A percentile compares a stretch with the other conserved stretches of the same genome.
Conservation (phyloP, 2,888 invertebrate species). For the Drosophila mercatorum region DNA sequence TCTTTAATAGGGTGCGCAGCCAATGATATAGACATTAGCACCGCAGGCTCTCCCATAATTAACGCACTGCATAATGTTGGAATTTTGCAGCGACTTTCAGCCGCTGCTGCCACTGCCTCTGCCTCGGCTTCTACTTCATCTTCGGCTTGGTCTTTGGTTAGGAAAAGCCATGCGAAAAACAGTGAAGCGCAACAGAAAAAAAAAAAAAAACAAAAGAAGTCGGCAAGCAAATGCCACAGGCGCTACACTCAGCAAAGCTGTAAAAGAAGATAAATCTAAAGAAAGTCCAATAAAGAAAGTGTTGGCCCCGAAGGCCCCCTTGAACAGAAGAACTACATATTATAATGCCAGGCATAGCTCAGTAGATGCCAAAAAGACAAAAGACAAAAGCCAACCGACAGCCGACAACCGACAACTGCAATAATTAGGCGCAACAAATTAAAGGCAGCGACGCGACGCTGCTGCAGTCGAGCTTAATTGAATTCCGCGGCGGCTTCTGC, state of each 20-base stretch:
- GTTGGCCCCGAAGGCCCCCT: slow-evolving; percentile 67
- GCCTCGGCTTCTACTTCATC: slow-evolving; percentile 12
- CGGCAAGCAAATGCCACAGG: slow-evolving; percentile 43
- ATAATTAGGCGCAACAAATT: slow-evolving; percentile 74
- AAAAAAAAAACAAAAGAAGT: slow-evolving; percentile 15
- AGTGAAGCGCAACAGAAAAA: slow-evolving; percentile 36
- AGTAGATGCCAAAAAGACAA: slow-evolving; percentile 45
- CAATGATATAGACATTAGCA: slow-evolving; percentile 62
- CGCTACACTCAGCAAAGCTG: slow-evolving; percentile 27
- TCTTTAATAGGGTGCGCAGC: slow-evolving; percentile 40
- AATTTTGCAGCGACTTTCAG: slow-evolving; percentile 17
- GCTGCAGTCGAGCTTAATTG: slow-evolving; percentile 46
- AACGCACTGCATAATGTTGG: slow-evolving; percentile 53
- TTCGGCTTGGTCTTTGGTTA: neutral
- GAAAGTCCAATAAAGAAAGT: slow-evolving; percentile 76
- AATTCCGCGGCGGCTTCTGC: slow-evolving; percentile 49
- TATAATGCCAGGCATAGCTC: slow-evolving; percentile 53
- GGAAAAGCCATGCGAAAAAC: slow-evolving; percentile 58
- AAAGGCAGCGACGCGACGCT: slow-evolving; percentile 33
- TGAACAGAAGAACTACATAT: slow-evolving; percentile 56
- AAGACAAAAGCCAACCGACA: slow-evolving; percentile 28
- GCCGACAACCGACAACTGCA: slow-evolving; percentile 42
- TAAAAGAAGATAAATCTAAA: slow-evolving; percentile 61
- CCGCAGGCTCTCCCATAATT: slow-evolving; percentile 58
- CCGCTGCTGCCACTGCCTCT: slow-evolving; percentile 11